Percentiles rank a stretch among this genome's conserved stretches.
These are phyloP conservation scores for Catostylus mosaicus DNA, from an alignment of 30 jellyfish, hydroid and myxozoan genomes.

Conservation along the genomic window DNA sequence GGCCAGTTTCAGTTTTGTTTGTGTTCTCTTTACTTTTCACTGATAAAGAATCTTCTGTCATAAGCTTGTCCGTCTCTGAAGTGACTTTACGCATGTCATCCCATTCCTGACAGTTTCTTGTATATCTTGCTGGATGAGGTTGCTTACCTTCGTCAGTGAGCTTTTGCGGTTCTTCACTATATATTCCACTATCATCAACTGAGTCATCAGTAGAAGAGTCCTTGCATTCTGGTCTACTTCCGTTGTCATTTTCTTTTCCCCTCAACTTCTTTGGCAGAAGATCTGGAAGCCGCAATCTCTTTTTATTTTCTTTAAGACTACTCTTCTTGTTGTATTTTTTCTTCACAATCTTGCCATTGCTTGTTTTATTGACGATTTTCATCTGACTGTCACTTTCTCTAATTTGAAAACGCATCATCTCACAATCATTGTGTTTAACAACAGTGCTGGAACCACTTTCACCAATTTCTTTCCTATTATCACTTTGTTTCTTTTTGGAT, in stretches of 20 bases:
- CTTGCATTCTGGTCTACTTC: neutral
- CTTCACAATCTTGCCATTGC: neutral
- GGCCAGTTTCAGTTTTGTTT: too few relatives aligned
- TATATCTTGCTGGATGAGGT: constrained; percentile 9
- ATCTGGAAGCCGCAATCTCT: neutral
- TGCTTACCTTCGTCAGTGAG: neutral
- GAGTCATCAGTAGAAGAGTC: neutral
- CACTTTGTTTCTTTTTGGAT: neutral
- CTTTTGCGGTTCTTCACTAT: too few relatives aligned
- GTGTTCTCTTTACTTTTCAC: too few relatives aligned
- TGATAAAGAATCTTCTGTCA: too few relatives aligned
- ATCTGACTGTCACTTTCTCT: constrained; percentile 3
- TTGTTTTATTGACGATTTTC: neutral
- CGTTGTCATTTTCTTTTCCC: neutral
- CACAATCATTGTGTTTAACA: neutral
- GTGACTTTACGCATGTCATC: too few relatives aligned
- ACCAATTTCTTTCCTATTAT: too few relatives aligned
- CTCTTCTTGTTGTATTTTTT: neutral
- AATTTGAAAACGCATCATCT: neutral
- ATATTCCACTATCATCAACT: too few relatives aligned
- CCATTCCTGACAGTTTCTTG: neutral
- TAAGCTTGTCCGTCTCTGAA: too few relatives aligned
- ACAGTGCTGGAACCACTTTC: neutral
- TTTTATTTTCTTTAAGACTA: neutral
- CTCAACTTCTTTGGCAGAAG: neutral